Evolutionary conservation across 2,113 vertebrate species (phyloP), one percentile per base, ranked within the genome.

Genomic region (Gymnobelideus leadbeateri): DNA sequence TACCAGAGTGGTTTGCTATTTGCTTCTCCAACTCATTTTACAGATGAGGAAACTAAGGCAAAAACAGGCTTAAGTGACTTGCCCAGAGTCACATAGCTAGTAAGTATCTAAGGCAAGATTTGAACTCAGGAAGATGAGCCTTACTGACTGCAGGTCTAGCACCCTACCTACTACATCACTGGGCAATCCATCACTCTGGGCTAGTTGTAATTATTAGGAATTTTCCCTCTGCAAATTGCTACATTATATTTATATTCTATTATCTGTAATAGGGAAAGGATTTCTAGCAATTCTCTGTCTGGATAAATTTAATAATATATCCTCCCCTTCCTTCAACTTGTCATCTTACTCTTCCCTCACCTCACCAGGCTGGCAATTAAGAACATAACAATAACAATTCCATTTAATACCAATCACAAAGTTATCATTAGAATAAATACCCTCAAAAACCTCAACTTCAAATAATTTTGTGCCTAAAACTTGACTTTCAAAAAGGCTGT

Each of bases 381-480:
- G n/a, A 55, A 52, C 54, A 95, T 7, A 96, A 55, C 94, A 92
- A 11, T 55, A 95, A 92, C n/a, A 52, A 43, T 52, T 92, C 26
- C 89, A 90, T 90, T 95, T 97, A 95, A 96, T 31, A 84, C 31
- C 51, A 97, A 95, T 68, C 77, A 92, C 92, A 61, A 53, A 26
- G 93, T 55, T 43, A 84, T 43, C 68, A 84, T 43, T 84, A 84
- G n/a, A 84, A 84, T 77, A n/a, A n/a, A n/a, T 84, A 43, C 2
- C 68, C n/a, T 84, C 16, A 84, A 84, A 77, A n/a, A 84, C 37
- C 37, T 84, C 68, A 43, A 21, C n/a, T 84, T 84, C 19, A 84
- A 84, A 43, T 19, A 84, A 43, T 84, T 84, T 84, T 84, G 26
- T 21, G n/a, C 37, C 68, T 43, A 43, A 84, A 23, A 84, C 2